Evolutionary conservation across 2,888 invertebrate species (phyloP), one percentile per base, ranked within the genome.

Genomic region (Schrankia costaestrigalis): DNA sequence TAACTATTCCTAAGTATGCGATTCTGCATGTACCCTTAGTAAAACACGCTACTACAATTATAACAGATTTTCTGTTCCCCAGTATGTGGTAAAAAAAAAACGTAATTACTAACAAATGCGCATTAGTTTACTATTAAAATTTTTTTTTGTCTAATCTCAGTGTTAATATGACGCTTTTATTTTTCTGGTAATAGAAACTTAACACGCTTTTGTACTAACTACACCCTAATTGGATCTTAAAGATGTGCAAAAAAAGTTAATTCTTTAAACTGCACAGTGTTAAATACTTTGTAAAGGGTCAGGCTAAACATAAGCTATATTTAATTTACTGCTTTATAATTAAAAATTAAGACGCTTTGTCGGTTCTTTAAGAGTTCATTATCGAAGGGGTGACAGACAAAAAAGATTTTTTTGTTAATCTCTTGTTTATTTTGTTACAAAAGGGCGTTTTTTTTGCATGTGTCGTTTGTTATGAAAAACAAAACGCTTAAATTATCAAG

Each of bases 331-430:
- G 55, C 44, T 50, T 46, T 56, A 53, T 72, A 71, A 85, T 86
- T 85, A 85, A 76, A 81, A 84, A 86, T 85, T 84, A 79, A 63
- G 63, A 62, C 55, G 46, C 55, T 64, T 68, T 68, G 66, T 52
- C 61, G 56, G 56, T 62, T 73, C 69, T 73, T 65, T 71, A 73
- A 74, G 77, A 18, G 37, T 66, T 48, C 24, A 41, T 45, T 46
- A 51, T 58, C 49, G 36, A 47, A 56, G 54, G 62, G 57, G 46
- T 34, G 11, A 17, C 46, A 36, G 13, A 28, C 37, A 38, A 39
- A 54, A 52, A 57, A 53, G 56, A n/a, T n/a, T n/a, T n/a, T n/a
- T n/a, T n/a, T n/a, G n/a, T n/a, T n/a, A n/a, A n/a, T n/a, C n/a
- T n/a, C n/a, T n/a, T n/a, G n/a, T n/a, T n/a, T n/a, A n/a, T n/a